Evolutionary conservation across 2,888 invertebrate genomes (phyloP).

Genomic region (Pseudanteris insignis): DNA sequence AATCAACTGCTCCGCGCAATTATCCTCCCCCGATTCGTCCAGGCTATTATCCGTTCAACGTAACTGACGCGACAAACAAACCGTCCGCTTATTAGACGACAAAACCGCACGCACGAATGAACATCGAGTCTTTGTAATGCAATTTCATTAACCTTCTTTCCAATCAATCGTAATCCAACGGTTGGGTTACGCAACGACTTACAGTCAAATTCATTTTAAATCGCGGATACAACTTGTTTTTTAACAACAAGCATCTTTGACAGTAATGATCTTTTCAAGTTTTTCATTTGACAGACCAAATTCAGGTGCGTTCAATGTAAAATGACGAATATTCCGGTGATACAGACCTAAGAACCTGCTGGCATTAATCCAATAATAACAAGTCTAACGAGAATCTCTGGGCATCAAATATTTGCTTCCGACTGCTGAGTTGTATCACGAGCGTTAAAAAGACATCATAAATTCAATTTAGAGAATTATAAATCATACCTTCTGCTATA

Average conservation of each 20-base stretch:
- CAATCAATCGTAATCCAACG: too few relatives aligned
- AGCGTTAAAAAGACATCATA: constrained; percentile 48
- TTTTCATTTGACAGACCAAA: too few relatives aligned
- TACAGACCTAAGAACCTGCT: constrained; percentile 47
- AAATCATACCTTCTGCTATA: constrained; percentile 25
- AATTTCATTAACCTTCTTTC: too few relatives aligned
- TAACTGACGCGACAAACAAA: constrained; percentile 33
- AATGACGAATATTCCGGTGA: too few relatives aligned
- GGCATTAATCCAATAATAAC: constrained; percentile 44
- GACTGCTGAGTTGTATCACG: constrained; percentile 30
- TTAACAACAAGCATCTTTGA: too few relatives aligned
- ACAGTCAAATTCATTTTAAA: too few relatives aligned
- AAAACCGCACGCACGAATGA: constrained; percentile 4
- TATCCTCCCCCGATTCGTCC: constrained; percentile 48
- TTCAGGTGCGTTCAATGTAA: too few relatives aligned
- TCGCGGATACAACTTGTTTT: too few relatives aligned
- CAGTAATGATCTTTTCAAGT: too few relatives aligned
- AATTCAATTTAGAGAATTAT: constrained; percentile 49
- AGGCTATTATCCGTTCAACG: constrained; percentile 44
- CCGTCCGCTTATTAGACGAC: constrained; percentile 21
- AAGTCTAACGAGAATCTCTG: constrained; percentile 41
- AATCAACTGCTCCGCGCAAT: constrained; percentile 52
- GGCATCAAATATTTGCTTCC: constrained; percentile 35
- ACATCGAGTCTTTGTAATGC: too few relatives aligned
- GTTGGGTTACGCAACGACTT: too few relatives aligned